Evolutionary conservation across 2,113 vertebrate genomes (phyloP).

Genomic region (Myodes glareolus): DNA sequence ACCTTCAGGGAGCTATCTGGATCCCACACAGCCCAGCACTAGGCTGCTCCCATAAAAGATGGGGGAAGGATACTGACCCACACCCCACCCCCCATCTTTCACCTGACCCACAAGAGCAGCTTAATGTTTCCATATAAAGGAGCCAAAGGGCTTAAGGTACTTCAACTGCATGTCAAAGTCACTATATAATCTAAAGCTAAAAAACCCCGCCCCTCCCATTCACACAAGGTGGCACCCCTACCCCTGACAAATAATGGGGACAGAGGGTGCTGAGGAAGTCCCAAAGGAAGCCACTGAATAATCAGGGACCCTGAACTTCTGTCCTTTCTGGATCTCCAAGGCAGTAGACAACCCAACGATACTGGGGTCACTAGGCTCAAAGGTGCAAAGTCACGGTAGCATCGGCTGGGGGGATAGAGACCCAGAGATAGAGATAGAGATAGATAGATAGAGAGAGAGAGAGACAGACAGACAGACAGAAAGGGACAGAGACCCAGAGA

Average conservation of each 20-base stretch:
- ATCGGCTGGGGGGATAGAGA: background rate
- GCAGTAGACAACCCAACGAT: background rate
- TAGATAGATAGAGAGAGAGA: background rate
- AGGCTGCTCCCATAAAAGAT: background rate
- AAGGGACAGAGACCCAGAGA: background rate
- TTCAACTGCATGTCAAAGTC: conserved; percentile 83
- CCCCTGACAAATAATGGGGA: background rate
- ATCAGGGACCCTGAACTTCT: background rate
- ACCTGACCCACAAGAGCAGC: conserved; percentile 65
- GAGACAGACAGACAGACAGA: rapidly evolving
- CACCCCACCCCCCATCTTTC: background rate
- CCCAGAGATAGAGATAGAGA: background rate
- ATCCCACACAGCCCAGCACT: background rate
- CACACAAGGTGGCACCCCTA: background rate
- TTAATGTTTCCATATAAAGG: conserved; percentile 87
- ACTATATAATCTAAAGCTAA: conserved; percentile 82
- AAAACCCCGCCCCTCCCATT: background rate
- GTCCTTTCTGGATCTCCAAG: background rate
- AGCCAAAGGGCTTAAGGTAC: conserved; percentile 77
- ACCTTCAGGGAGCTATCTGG: background rate
- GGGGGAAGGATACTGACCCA: background rate
- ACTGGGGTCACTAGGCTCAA: background rate
- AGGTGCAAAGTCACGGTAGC: background rate
- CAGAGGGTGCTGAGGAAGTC: background rate
- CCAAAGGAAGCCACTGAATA: background rate